Conservation (phyloP, 2,888 invertebrate genomes). For the Campaea margaritaria region DNA sequence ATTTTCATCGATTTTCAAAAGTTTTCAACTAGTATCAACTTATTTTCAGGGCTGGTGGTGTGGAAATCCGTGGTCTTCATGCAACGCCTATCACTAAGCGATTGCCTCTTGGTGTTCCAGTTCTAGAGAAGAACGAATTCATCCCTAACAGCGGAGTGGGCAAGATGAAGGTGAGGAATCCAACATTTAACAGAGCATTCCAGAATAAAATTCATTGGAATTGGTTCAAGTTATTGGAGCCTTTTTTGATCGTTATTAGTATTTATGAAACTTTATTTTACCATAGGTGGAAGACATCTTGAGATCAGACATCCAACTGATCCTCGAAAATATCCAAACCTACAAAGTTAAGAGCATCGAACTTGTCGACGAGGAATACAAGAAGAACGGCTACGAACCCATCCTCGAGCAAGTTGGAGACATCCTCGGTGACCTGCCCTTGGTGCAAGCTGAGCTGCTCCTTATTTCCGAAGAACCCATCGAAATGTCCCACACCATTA, state of each 20-base stretch:
- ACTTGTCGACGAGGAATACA: slow-evolving; percentile 80
- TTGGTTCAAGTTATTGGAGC: too few relatives aligned
- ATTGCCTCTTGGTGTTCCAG: slow-evolving; percentile 89
- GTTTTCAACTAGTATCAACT: slow-evolving; percentile 12
- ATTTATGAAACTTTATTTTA: neutral
- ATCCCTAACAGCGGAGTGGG: slow-evolving; percentile 85
- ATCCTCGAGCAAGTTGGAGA: slow-evolving; percentile 84
- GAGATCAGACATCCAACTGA: slow-evolving; percentile 87
- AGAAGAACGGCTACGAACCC: slow-evolving; percentile 74
- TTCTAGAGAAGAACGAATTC: slow-evolving; percentile 91
- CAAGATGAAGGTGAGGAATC: slow-evolving; percentile 67
- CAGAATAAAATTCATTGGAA: too few relatives aligned
- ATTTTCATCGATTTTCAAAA: neutral
- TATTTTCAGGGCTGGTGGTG: slow-evolving; percentile 87
- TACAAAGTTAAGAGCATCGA: slow-evolving; percentile 87
- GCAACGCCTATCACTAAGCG: slow-evolving; percentile 90
- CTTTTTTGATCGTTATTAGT: too few relatives aligned
- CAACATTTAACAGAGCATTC: neutral
- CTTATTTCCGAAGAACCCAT: slow-evolving; percentile 82
- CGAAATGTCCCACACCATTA: slow-evolving; percentile 79
- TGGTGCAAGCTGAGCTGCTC: slow-evolving; percentile 88
- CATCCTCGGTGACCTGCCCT: slow-evolving; percentile 87
- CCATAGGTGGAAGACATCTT: slow-evolving; percentile 79
- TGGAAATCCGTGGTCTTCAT: slow-evolving; percentile 91
- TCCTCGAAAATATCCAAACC: slow-evolving; percentile 88